These are phyloP conservation scores for Dasysyrphus albostriatus DNA, from an alignment of 2,888 invertebrate genomes.

Conservation along the genomic window DNA sequence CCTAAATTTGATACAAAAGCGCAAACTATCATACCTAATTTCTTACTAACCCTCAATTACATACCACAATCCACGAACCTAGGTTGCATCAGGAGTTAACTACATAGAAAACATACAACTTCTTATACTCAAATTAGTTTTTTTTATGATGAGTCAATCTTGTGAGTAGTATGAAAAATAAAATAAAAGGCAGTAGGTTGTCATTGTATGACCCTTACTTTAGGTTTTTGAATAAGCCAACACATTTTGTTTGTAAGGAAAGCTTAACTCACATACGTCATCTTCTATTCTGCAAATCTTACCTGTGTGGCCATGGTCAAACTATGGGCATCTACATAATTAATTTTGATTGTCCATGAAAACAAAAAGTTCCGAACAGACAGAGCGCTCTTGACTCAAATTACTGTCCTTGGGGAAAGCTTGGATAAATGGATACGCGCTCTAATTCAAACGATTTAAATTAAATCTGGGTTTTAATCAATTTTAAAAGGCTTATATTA, in stretches of 20 bases:
- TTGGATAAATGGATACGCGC: not conserved
- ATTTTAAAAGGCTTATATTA: slow-evolving; percentile 13
- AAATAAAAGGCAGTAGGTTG: not conserved
- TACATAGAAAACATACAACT: slow-evolving; percentile 1
- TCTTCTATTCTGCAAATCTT: slow-evolving; percentile 21
- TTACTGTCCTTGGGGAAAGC: not conserved
- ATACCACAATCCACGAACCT: not conserved
- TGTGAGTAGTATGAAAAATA: not conserved
- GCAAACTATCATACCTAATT: not conserved
- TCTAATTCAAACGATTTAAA: not conserved
- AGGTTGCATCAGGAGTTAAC: not conserved
- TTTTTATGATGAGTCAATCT: slow-evolving; percentile 16
- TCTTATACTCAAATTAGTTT: not conserved
- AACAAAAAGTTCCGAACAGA: not conserved
- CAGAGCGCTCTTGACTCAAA: not conserved
- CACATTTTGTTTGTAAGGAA: slow-evolving; percentile 9
- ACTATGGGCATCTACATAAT: slow-evolving; percentile 2
- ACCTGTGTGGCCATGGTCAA: slow-evolving; percentile 10
- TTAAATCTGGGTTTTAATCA: not conserved
- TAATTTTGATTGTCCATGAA: not conserved
- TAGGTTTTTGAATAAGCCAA: not conserved
- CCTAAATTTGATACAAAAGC: not conserved
- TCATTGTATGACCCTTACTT: slow-evolving; percentile 4
- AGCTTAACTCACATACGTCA: slow-evolving; percentile 22
- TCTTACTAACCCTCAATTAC: not conserved